Percentiles rank a stretch among this genome's conserved stretches.
phyloP scores from a whole-genome alignment of 2,888 invertebrate species.

The Mythimna loreyi region DNA sequence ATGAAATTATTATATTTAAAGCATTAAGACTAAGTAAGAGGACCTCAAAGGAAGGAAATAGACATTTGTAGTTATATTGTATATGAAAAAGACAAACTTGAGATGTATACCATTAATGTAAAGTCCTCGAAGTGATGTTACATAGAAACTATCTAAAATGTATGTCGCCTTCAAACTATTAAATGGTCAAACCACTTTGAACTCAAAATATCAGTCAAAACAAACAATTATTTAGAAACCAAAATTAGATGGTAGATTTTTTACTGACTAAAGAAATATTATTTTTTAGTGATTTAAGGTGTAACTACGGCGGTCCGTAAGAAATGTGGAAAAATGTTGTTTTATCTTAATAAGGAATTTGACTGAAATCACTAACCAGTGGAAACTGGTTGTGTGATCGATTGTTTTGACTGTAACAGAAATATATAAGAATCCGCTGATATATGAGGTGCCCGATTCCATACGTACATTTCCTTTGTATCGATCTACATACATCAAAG shows the following conservation, averaged over 20 bases:
- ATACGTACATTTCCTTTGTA: constrained; percentile 9
- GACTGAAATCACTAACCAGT: constrained; percentile 5
- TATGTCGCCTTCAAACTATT: neutral
- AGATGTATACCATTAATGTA: neutral
- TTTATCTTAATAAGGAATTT: neutral
- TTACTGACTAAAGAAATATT: neutral
- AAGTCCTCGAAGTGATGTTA: neutral
- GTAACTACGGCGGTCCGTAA: neutral
- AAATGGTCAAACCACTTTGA: neutral
- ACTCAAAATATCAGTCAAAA: neutral
- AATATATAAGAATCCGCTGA: neutral
- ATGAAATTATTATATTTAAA: constrained; percentile 35
- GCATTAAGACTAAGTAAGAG: neutral
- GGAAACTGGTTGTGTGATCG: neutral
- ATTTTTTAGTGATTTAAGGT: neutral
- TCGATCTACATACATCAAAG: neutral
- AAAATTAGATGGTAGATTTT: neutral
- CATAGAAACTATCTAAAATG: neutral
- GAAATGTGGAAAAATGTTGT: neutral
- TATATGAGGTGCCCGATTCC: constrained; percentile 3
- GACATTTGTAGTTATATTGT: neutral
- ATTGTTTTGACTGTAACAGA: neutral
- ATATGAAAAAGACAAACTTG: neutral
- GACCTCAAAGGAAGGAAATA: neutral
- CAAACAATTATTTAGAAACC: neutral